Evolutionary conservation across 2,888 invertebrate species (phyloP).

Genomic region (Aleiodes alternator): DNA sequence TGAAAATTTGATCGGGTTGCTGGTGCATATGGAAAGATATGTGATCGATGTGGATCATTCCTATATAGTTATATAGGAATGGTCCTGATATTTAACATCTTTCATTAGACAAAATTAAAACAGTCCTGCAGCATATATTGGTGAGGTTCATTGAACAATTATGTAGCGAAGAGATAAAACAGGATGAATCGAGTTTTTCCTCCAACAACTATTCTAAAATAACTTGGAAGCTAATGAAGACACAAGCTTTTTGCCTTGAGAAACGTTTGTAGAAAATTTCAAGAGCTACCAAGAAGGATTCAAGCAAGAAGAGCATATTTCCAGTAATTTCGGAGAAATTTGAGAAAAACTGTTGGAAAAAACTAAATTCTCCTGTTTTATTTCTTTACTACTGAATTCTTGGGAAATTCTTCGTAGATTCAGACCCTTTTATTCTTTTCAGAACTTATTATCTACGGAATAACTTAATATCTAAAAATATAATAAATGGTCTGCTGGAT

Average conservation of each 20-base stretch:
- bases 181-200: too few species aligned
- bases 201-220: too few species aligned
- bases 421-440: slow-evolving; percentile 46
- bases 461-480: slow-evolving; percentile 84
- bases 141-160: slow-evolving; percentile 75
- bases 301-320: too few species aligned
- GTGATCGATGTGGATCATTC: slow-evolving; percentile 90
- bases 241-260: too few species aligned
- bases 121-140: slow-evolving; percentile 80
- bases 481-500: slow-evolving; percentile 90
- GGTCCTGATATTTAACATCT: slow-evolving; percentile 80
- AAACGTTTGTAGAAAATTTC: too few species aligned
- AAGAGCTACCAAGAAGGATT: too few species aligned
- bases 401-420: background rate
- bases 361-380: too few species aligned
- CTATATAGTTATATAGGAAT: slow-evolving; percentile 87
- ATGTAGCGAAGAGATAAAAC: background rate
- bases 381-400: too few species aligned
- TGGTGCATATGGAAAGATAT: slow-evolving; percentile 82
- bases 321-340: too few species aligned
- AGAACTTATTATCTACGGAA: slow-evolving; percentile 82
- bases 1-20: slow-evolving; percentile 80
- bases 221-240: too few species aligned
- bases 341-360: too few species aligned
- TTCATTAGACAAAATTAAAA: slow-evolving; percentile 77